phyloP scores from a whole-genome alignment of 92 coral and sea anemone species.

The Galaxea fascicularis region DNA sequence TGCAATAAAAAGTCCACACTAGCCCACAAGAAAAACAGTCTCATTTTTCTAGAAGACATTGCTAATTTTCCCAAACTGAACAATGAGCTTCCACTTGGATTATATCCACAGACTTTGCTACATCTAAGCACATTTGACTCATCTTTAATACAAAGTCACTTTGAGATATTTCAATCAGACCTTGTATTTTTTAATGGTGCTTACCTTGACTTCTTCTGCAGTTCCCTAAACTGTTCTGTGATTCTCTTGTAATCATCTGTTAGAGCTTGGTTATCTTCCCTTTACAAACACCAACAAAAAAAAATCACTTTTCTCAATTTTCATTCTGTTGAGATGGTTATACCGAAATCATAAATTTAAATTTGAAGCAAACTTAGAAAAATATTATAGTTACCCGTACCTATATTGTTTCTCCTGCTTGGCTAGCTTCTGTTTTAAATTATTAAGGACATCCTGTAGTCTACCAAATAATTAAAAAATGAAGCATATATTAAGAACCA shows the following conservation, averaged over 20 bases:
- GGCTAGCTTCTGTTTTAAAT: constrained; percentile 90
- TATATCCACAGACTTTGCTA: no score
- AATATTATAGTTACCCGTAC: constrained; percentile 25
- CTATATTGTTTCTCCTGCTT: constrained; percentile 95
- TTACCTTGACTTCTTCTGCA: constrained; percentile 97
- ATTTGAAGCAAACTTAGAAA: no score
- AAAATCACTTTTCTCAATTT: not conserved
- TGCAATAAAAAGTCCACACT: no score
- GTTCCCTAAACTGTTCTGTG: constrained; percentile 96
- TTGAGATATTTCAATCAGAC: not conserved
- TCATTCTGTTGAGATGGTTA: not conserved
- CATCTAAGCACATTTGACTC: no score
- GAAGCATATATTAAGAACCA: not conserved
- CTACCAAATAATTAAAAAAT: constrained; percentile 38
- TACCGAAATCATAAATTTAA: not conserved
- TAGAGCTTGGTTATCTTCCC: constrained; percentile 94
- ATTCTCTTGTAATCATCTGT: constrained; percentile 98
- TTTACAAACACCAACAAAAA: constrained; percentile 3
- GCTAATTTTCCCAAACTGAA: no score
- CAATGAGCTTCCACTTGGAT: no score
- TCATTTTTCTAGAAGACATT: no score
- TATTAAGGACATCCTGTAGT: constrained; percentile 92
- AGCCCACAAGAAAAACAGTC: no score
- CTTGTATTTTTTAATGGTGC: not conserved
- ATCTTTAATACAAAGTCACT: no score